phyloP scores from a whole-genome alignment of 2,888 invertebrate species.

The Eustalomyia histrio region DNA sequence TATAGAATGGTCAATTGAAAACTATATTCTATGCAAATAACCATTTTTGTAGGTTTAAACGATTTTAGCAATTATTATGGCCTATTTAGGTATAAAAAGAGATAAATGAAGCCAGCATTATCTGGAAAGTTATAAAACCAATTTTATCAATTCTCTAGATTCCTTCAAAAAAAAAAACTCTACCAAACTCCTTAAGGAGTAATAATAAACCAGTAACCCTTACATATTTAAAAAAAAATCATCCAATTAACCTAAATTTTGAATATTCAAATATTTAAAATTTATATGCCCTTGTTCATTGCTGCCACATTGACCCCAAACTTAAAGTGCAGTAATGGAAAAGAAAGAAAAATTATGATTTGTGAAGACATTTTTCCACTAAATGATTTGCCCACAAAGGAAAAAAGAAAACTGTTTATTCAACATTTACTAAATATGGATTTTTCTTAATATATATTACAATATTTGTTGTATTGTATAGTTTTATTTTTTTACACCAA shows the following conservation, averaged over 20 bases:
- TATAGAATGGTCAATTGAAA: constrained; percentile 62
- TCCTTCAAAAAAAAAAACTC: no score
- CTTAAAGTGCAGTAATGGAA: constrained; percentile 22
- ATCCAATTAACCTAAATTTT: constrained; percentile 5
- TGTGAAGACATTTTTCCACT: constrained; percentile 49
- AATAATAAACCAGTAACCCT: no score
- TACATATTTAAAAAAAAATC: neutral
- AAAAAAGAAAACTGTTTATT: constrained; percentile 42
- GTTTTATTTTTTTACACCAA: neutral
- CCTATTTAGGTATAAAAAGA: no score
- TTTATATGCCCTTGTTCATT: constrained; percentile 35
- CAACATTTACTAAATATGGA: constrained; percentile 50
- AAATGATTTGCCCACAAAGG: constrained; percentile 52
- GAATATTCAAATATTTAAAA: constrained; percentile 45
- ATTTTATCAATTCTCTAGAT: no score
- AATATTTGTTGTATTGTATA: neutral
- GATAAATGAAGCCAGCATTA: no score
- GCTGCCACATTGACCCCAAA: constrained; percentile 52
- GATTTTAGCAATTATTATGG: neutral
- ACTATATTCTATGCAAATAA: neutral
- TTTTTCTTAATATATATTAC: constrained; percentile 1
- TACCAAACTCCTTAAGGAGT: no score
- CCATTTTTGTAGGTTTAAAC: neutral
- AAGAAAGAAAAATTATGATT: constrained; percentile 42
- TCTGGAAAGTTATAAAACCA: no score